Evolutionary conservation across 2,113 vertebrate species (phyloP).

Genomic region (Narcine bancroftii): DNA sequence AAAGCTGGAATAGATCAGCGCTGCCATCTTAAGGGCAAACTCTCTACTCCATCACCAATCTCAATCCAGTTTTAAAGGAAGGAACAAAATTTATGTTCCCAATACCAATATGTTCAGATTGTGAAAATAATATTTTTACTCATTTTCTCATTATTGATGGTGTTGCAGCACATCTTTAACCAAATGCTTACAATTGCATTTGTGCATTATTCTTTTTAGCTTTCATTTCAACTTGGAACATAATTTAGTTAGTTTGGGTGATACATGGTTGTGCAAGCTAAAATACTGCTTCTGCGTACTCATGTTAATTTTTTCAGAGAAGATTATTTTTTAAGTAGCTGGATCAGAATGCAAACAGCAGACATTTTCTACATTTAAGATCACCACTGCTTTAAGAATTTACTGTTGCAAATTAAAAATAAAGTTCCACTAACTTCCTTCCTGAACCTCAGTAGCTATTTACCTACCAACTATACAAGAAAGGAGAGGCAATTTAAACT

Average conservation of each 20-base stretch:
- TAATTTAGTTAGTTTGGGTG: background rate
- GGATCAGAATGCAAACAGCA: too few relatives aligned
- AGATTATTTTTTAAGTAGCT: background rate
- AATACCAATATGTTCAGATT: background rate
- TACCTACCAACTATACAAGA: background rate
- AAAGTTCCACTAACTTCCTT: background rate
- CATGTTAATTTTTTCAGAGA: background rate
- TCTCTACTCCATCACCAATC: background rate
- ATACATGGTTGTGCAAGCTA: background rate
- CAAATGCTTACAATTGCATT: background rate
- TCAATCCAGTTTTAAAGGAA: background rate
- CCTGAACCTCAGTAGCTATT: background rate
- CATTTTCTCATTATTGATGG: too few relatives aligned
- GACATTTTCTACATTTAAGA: background rate
- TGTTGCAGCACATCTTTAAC: background rate
- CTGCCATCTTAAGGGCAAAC: constrained; percentile 21
- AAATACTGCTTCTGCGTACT: background rate
- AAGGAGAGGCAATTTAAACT: background rate
- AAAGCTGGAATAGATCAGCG: background rate
- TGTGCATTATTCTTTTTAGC: background rate
- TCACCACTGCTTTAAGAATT: background rate
- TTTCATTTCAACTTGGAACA: background rate
- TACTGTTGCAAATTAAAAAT: background rate
- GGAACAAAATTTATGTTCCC: background rate
- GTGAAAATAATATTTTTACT: background rate